Evolutionary conservation across 2,888 invertebrate species (phyloP).

Genomic region (Cancer borealis): DNA sequence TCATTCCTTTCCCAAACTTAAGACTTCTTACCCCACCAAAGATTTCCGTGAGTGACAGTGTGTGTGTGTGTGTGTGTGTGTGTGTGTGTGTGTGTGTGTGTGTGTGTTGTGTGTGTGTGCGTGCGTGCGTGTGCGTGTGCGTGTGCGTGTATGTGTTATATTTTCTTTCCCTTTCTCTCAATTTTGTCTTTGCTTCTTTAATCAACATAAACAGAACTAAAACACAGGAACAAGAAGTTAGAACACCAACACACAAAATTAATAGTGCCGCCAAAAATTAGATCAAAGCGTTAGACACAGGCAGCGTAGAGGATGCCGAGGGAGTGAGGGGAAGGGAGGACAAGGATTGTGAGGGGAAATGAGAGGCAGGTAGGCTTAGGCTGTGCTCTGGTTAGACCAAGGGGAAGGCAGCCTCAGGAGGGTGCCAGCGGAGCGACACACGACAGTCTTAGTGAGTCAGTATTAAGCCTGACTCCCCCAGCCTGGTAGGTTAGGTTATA

Average conservation of each 20-base stretch:
- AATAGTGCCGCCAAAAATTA: not conserved
- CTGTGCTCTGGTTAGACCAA: not conserved
- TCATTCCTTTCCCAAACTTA: not conserved
- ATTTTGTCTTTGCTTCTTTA: not conserved
- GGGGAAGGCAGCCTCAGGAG: slow-evolving; percentile 4
- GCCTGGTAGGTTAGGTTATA: not conserved
- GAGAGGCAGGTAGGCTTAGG: slow-evolving; percentile 1
- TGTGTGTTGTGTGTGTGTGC: too few relatives aligned
- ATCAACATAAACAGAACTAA: not conserved
- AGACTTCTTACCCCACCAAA: not conserved
- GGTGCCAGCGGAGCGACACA: not conserved
- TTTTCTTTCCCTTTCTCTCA: too few relatives aligned
- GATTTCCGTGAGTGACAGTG: too few relatives aligned
- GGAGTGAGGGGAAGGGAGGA: not conserved
- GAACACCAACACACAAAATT: not conserved
- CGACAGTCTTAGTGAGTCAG: not conserved
- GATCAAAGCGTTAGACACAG: not conserved
- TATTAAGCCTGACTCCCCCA: not conserved
- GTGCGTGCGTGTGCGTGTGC: too few relatives aligned
- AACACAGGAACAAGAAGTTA: not conserved
- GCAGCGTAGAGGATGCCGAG: not conserved
- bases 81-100: too few relatives aligned
- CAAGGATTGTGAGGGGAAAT: not conserved
- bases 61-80: too few relatives aligned
- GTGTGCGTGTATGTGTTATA: too few relatives aligned